Evolutionary conservation across 2,888 invertebrate species (phyloP), one percentile per base, ranked within the genome.

Genomic region (Lepetodrilus schrolli): DNA sequence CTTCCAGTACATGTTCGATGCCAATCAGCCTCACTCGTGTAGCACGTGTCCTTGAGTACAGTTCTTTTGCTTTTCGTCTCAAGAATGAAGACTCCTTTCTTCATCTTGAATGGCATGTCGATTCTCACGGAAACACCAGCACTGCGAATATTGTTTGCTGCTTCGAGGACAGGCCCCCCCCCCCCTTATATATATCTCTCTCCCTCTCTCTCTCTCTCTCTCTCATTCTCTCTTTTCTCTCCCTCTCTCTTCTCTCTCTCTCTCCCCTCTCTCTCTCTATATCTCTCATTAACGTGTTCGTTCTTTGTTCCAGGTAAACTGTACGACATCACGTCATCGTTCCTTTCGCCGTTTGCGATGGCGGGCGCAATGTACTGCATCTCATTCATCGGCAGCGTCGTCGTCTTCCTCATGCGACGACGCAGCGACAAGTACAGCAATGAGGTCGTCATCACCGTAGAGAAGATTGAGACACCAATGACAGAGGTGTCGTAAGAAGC

Each of bases 301-400:
- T 43, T 43, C 13, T 43, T 17, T 43, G 38, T 43, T 43, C 1
- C 74, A 84, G 84, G 84, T 37, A 78, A 80, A 21, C 75, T 85
- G 21, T 68, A 68, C 26, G 68, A 84, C 70, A 34, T 65, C 4
- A 80, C 78, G 0, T 65, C 73, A 4, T 82, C 84, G 10, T 85
- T 83, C 66, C 5, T 81, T 2, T 80, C 80, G 51, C 84, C 84
- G 3, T 86, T 85, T 66, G 38, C 76, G 8, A 74, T 83, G 77
- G 75, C 82, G 8, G 84, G 83, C 4, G 34, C 72, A 1, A 81
- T 85, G 80, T 87, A 87, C 72, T 49, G 81, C 2, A n/a, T 86
- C 10, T 83, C 85, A 0, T 83, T 75, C 10, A 43, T 79, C 1
- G 51, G 76, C 17, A 80, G 82, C 34, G 37, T 82, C 0, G 66